These are phyloP conservation scores for Tenthredo amoena DNA, from an alignment of 2,888 invertebrate species.

Conservation along the genomic window DNA sequence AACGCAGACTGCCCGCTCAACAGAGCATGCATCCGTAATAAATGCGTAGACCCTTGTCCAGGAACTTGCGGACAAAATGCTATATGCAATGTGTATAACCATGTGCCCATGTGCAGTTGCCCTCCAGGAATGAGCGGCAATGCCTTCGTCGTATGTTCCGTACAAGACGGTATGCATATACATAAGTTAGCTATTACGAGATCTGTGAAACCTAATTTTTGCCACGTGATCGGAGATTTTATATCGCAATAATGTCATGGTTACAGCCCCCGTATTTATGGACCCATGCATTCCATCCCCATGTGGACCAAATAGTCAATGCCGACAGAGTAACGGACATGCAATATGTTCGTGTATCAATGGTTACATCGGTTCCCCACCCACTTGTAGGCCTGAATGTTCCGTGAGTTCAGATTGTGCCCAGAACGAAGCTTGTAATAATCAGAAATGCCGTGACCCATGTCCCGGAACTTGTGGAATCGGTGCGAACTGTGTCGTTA, in stretches of 20 bases:
- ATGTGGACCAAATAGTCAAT: conserved; percentile 90
- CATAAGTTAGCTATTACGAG: conserved; percentile 21
- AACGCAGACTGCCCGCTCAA: conserved; percentile 83
- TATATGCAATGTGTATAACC: conserved; percentile 86
- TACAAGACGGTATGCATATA: conserved; percentile 74
- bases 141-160: conserved; percentile 83
- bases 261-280: conserved; percentile 78
- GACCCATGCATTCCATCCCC: conserved; percentile 86
- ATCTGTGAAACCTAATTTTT: background rate
- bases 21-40: conserved; percentile 84
- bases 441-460: conserved; percentile 90
- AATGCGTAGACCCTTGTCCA: conserved; percentile 84
- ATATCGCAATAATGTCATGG: background rate
- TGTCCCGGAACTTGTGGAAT: conserved; percentile 91
- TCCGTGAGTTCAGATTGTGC: conserved; percentile 87
- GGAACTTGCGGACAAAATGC: conserved; percentile 87
- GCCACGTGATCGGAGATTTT: background rate
- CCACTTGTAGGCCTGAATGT: conserved; percentile 89
- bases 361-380: conserved; percentile 88
- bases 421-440: conserved; percentile 87
- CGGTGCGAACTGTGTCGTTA: conserved; percentile 86
- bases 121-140: conserved; percentile 84
- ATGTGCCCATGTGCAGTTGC: conserved; percentile 88
- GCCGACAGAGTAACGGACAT: conserved; percentile 86
- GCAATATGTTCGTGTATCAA: conserved; percentile 86